A percentile compares a stretch with the other conserved stretches of the same genome.
Conservation (phyloP, 2,888 invertebrate species). For the Drosophila cognata region DNA sequence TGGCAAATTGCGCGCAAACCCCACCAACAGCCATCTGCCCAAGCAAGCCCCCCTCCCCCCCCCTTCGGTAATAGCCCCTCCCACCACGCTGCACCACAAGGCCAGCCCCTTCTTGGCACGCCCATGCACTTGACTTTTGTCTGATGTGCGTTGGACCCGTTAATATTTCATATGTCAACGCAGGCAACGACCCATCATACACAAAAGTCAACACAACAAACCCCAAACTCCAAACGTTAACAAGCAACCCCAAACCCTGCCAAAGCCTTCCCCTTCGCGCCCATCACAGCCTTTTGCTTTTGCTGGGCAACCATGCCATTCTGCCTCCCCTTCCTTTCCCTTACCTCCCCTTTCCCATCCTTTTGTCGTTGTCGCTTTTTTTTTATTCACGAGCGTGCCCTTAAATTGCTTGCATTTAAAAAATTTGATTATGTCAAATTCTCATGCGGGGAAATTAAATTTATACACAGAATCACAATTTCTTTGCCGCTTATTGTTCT, state of each 20-base stretch:
- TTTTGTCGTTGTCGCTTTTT: background rate
- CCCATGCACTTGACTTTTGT: conserved; percentile 60
- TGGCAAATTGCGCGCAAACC: conserved; percentile 68
- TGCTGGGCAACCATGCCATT: conserved; percentile 6
- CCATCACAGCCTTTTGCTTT: background rate
- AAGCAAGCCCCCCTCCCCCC: background rate
- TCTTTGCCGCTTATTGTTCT: conserved; percentile 39
- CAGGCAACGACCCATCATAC: conserved; percentile 37
- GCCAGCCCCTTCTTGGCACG: conserved; percentile 13
- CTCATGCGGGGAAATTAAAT: conserved; percentile 72
- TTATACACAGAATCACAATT: conserved; percentile 75
- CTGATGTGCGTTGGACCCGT: conserved; percentile 57
- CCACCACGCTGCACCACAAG: background rate
- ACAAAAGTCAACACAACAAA: conserved; percentile 7
- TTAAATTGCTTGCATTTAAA: conserved; percentile 79
- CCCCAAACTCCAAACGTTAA: background rate
- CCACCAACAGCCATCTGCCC: background rate
- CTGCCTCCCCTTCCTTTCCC: background rate
- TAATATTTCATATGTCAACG: conserved; percentile 80
- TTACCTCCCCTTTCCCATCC: background rate
- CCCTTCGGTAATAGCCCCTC: background rate
- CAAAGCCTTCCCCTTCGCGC: background rate
- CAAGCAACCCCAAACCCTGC: background rate
- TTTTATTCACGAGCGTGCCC: conserved; percentile 26
- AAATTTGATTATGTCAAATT: conserved; percentile 79